Conservation (phyloP, 2,797 vertebrate species). For the Trachurus trachurus region DNA sequence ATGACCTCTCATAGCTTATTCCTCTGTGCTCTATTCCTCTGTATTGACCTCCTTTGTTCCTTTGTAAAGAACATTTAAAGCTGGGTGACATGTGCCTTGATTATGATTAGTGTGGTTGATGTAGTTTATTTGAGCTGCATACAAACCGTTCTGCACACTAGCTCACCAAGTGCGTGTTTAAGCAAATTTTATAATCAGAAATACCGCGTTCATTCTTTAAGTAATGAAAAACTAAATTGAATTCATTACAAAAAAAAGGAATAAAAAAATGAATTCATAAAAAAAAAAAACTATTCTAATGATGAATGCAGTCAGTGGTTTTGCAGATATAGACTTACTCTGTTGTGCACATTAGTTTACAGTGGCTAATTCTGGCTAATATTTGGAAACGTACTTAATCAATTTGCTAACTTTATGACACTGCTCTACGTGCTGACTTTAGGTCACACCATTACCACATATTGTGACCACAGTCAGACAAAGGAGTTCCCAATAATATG, state of each 20-base stretch:
- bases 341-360: neutral
- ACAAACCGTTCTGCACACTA: neutral
- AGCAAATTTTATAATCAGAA: neutral
- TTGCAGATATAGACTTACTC: neutral
- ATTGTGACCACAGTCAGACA: too few relatives aligned
- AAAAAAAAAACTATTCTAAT: neutral
- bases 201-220: too few relatives aligned
- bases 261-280: neutral
- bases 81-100: neutral
- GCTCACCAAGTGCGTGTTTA: neutral
- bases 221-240: neutral
- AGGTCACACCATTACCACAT: neutral
- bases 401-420: neutral
- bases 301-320: neutral
- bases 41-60: neutral
- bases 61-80: constrained; percentile 5
- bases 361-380: neutral
- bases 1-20: neutral
- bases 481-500: too few relatives aligned
- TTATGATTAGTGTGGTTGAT: neutral
- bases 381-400: neutral
- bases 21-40: neutral
- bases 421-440: neutral
- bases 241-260: neutral
- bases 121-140: constrained; percentile 1